A percentile compares a stretch with the other conserved stretches of the same genome.
These are phyloP conservation scores for Todus mexicanus DNA, from an alignment of 2,797 vertebrate species.

Conservation along the genomic window DNA sequence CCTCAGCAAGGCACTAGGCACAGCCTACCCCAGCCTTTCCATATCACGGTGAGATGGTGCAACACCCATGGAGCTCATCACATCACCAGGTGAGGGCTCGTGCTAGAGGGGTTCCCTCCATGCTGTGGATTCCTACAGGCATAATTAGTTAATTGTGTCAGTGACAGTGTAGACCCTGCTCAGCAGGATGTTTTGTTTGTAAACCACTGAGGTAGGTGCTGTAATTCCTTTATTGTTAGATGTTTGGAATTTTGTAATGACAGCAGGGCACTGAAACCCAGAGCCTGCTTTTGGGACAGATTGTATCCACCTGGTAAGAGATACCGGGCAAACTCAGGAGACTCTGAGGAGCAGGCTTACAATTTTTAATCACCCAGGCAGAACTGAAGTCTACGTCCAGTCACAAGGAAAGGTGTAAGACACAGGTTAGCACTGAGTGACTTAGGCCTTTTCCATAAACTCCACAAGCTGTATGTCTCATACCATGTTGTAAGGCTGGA, in stretches of 20 bases:
- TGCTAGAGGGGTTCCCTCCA: neutral
- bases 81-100: accelerated
- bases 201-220: neutral
- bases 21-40: neutral
- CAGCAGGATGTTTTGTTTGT: neutral
- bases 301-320: neutral
- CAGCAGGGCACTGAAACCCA: neutral
- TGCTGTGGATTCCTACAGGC: neutral
- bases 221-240: neutral
- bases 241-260: neutral
- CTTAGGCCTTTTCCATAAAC: neutral
- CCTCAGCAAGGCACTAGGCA: neutral
- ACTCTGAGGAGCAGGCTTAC: neutral
- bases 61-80: too few species aligned
- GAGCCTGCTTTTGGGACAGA: neutral
- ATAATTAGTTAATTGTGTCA: neutral
- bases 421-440: accelerated
- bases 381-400: neutral
- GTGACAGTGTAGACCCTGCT: neutral
- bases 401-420: neutral
- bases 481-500: accelerated
- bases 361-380: neutral
- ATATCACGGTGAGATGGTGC: accelerated
- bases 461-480: neutral
- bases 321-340: neutral